Evolutionary conservation across 2,888 invertebrate genomes (phyloP).

Genomic region (Rosalia funebris): DNA sequence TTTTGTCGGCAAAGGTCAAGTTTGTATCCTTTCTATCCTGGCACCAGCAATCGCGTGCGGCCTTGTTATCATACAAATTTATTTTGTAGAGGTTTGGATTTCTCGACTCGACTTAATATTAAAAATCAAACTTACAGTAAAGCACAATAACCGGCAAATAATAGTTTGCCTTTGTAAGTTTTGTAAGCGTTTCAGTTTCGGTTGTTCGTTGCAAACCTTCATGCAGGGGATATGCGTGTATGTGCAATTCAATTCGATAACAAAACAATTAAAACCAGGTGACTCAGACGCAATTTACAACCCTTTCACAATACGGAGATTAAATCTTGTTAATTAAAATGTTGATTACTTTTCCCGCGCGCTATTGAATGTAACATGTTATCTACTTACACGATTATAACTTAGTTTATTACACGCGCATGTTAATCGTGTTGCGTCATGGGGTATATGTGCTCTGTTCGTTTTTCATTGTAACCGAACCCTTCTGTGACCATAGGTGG

Average conservation of each 20-base stretch:
- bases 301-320: background rate
- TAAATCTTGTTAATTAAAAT: constrained; percentile 12
- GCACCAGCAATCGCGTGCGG: constrained; percentile 58
- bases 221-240: too few species aligned
- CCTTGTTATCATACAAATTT: constrained; percentile 48
- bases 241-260: too few species aligned
- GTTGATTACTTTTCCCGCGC: constrained; percentile 10
- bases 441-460: background rate
- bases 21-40: constrained; percentile 55
- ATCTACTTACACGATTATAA: too few species aligned
- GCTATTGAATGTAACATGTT: background rate
- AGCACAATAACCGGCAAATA: background rate
- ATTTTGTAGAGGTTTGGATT: constrained; percentile 9
- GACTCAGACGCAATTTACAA: background rate
- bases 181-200: too few species aligned
- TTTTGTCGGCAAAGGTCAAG: constrained; percentile 55
- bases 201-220: too few species aligned
- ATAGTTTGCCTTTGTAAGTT: too few species aligned
- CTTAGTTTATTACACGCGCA: background rate
- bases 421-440: constrained; percentile 22
- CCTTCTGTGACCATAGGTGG: background rate
- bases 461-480: background rate
- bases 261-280: background rate
- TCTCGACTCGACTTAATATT: constrained; percentile 9
- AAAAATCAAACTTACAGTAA: background rate